Evolutionary conservation across 1,140 invertebrate species (phyloP).

Genomic region (Cheumatopsyche charites): DNA sequence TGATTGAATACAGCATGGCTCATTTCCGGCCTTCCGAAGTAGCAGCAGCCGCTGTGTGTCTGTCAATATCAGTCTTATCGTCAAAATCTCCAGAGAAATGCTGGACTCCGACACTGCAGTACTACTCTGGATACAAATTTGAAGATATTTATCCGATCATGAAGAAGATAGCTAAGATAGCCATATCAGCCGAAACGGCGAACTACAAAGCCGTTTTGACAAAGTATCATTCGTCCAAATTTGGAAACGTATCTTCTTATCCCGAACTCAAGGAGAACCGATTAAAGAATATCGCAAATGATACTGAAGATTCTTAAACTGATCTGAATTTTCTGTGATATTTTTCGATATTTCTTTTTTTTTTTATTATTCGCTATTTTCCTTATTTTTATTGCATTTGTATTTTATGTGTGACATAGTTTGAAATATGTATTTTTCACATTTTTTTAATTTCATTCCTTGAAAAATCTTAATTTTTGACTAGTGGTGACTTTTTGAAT

Average conservation of each 20-base stretch:
- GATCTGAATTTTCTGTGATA: constrained; percentile 28
- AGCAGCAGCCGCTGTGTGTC: constrained; percentile 62
- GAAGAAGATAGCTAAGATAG: constrained; percentile 64
- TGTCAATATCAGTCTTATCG: constrained; percentile 61
- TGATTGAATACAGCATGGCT: constrained; percentile 82
- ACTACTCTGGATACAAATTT: constrained; percentile 67
- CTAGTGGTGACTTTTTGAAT: too few species aligned
- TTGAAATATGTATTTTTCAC: too few species aligned
- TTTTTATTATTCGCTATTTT: not conserved
- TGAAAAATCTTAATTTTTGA: too few species aligned
- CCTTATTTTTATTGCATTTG: too few species aligned
- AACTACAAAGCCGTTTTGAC: constrained; percentile 68
- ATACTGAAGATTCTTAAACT: constrained; percentile 6
- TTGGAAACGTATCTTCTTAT: constrained; percentile 66
- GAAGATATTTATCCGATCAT: constrained; percentile 66
- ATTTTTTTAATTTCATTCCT: too few species aligned
- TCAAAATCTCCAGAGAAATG: constrained; percentile 56
- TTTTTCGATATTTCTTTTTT: not conserved
- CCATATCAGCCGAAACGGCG: constrained; percentile 63
- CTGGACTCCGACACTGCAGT: constrained; percentile 68
- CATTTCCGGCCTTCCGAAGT: constrained; percentile 80
- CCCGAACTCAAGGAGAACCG: constrained; percentile 61
- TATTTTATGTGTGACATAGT: too few species aligned
- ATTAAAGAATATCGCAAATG: constrained; percentile 16
- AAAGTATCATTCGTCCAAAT: constrained; percentile 65